Conservation (phyloP, 2,888 invertebrate species). For the Homarus gammarus region DNA sequence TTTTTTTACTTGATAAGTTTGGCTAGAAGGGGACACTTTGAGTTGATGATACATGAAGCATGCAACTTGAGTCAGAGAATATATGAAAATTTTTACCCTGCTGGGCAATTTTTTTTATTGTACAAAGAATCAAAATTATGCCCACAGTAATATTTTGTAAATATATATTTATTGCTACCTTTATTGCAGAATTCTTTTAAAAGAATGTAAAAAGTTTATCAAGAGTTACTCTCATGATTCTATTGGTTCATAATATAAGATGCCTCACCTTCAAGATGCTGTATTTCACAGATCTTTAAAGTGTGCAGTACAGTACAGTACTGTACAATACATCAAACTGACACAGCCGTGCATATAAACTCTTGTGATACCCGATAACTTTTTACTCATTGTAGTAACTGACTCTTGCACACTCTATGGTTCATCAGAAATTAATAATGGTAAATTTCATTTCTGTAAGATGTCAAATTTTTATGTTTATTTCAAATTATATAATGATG, state of each 20-base stretch:
- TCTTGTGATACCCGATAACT: no score
- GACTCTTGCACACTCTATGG: no score
- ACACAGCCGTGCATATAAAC: no score
- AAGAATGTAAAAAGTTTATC: not conserved
- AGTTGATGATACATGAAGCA: not conserved
- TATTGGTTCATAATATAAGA: not conserved
- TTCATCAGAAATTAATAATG: no score
- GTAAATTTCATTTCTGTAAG: no score
- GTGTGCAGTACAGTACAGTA: no score
- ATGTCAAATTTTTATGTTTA: not conserved
- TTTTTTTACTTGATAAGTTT: no score
- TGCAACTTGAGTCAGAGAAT: not conserved
- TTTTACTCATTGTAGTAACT: no score
- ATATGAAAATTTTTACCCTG: not conserved
- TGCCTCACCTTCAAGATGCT: not conserved
- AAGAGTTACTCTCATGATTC: not conserved
- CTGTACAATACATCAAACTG: no score
- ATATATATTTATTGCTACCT: not conserved
- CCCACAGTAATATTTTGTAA: not conserved
- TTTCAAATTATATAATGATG: not conserved
- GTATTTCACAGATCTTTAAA: no score
- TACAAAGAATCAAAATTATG: not conserved
- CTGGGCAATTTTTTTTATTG: not conserved
- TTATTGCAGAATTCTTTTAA: not conserved
- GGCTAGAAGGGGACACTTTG: no score